Base-by-base conservation (phyloP, 2,888 invertebrate genomes). In the Metopia argyrocephala region DNA sequence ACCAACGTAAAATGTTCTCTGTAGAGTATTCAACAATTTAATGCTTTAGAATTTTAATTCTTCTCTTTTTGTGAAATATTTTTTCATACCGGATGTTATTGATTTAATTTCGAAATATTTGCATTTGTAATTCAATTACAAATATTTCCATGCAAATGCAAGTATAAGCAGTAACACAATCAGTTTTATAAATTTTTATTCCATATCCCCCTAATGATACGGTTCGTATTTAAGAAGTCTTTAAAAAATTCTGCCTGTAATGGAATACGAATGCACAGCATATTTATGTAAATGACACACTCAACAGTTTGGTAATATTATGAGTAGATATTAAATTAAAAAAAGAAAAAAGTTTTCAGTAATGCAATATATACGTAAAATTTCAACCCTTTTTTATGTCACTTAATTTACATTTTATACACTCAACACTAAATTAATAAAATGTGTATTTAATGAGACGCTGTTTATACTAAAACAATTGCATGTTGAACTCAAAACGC, bases 201-300 rank as follows among this genome's bases (percentile, higher is more conserved):
- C n/a, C n/a, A 38, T 38, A 38, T 38, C 15, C 38, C 31, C 31
- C 38, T 4, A 38, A 6, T 38, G n/a, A n/a, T 38, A 15, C 38
- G 3, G 5, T 50, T 20, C 28, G 23, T 28, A 20, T 27, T 38
- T 27, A 21, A n/a, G 9, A 18, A 52, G 38, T 54, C 38, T 4
- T 45, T 3, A 62, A 25, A 46, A 62, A 25, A 25, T 62, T 46
- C 18, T 48, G 0, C 7, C 20, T 31, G 74, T 28, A 62, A 46
- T 56, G 18, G 52, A 45, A 31, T 38, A 57, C 46, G 20, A 45
- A 31, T 38, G 46, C 46, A n/a, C 20, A 50, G 38, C 54, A 18
- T 4, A 46, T 62, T 54, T 78, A 78, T 79, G 79, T 52, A 70
- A 74, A 79, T 59, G 50, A 65, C 74, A 9, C 52, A 74, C 73